phyloP scores from a whole-genome alignment of 2,888 invertebrate species.

The Lasioglossum lativentre region DNA sequence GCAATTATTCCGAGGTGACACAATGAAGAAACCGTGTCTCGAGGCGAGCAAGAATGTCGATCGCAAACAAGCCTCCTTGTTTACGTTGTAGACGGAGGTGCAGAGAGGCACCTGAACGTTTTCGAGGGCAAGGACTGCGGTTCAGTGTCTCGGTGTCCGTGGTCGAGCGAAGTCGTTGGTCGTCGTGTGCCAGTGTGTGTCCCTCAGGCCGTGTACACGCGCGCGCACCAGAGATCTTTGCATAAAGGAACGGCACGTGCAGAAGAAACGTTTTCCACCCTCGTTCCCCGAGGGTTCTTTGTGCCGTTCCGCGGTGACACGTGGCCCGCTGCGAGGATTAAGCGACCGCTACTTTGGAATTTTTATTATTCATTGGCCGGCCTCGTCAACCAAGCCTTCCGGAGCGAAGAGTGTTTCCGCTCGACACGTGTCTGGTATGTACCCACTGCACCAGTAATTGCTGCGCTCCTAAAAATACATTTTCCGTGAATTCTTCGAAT shows the following conservation, averaged over 20 bases:
- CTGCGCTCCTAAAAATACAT: not conserved
- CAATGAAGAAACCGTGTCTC: conserved; percentile 12
- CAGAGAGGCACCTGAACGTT: conserved; percentile 38
- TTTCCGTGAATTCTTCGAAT: not conserved
- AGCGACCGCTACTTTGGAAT: not conserved
- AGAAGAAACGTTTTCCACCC: conserved; percentile 19
- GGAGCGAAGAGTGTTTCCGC: not conserved
- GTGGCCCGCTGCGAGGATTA: conserved; percentile 4
- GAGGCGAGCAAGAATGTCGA: conserved; percentile 17
- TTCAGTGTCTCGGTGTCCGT: conserved; percentile 49
- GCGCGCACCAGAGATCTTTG: not conserved
- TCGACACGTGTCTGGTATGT: conserved; percentile 36
- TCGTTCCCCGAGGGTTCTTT: not conserved
- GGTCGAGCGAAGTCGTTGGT: conserved; percentile 31
- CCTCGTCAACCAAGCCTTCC: not conserved
- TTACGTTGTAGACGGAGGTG: conserved; percentile 38
- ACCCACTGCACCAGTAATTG: not conserved
- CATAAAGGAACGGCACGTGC: not conserved
- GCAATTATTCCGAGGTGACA: not conserved
- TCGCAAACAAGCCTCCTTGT: conserved; percentile 38
- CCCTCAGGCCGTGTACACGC: not conserved
- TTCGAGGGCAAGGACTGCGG: conserved; percentile 55
- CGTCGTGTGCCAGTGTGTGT: not conserved
- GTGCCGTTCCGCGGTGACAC: not conserved
- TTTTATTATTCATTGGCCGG: not conserved